Conservation (phyloP, 2,113 vertebrate genomes). For the Ictalurus punctatus region DNA sequence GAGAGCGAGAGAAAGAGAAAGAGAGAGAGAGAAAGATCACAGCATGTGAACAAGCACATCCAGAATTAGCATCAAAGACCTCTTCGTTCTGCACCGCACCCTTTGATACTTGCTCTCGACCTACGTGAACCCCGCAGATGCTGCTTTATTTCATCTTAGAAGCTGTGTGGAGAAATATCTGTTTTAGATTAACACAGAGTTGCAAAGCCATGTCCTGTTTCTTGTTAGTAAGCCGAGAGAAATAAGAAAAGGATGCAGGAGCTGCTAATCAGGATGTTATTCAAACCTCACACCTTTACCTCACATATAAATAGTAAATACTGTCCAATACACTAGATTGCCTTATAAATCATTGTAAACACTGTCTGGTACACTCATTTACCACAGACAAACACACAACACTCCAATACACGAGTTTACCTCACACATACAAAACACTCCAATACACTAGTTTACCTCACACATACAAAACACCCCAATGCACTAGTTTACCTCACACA, state of each 20-base stretch:
- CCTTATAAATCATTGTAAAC: neutral
- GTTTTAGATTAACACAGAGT: constrained; percentile 25
- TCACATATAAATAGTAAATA: neutral
- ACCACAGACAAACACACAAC: neutral
- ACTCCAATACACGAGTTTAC: neutral
- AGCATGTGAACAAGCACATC: constrained; percentile 11
- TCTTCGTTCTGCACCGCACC: constrained; percentile 6
- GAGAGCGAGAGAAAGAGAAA: constrained; percentile 23
- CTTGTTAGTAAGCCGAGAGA: neutral
- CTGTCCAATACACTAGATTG: neutral
- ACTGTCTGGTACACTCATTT: neutral
- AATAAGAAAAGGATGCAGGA: neutral
- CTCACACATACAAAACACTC: neutral
- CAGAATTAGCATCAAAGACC: constrained; percentile 49
- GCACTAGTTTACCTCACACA: neutral
- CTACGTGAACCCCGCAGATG: constrained; percentile 25
- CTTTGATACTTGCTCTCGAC: constrained; percentile 31
- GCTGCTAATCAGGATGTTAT: neutral
- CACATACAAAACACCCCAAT: neutral
- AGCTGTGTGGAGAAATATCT: constrained; percentile 5
- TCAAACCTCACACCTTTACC: neutral
- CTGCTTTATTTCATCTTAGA: constrained; percentile 19
- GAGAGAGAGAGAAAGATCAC: constrained; percentile 38
- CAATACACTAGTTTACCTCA: neutral
- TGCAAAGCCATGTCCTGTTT: neutral